Base-by-base conservation (phyloP, 2,797 vertebrate species). In the Poeciliopsis infans region DNA sequence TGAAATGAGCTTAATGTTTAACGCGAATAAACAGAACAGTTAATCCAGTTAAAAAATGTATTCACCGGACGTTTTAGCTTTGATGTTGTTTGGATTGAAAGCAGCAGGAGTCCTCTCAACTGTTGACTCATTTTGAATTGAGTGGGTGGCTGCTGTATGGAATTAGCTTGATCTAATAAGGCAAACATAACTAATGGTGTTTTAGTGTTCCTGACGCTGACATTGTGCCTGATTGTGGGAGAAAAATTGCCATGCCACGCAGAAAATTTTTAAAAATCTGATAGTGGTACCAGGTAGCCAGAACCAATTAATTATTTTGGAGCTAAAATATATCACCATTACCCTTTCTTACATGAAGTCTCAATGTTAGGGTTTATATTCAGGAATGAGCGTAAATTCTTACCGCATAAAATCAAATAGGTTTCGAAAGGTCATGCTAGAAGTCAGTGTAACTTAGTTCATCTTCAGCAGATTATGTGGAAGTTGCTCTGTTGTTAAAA, bases 121-220 rank as follows among this genome's bases (percentile, higher is more conserved):
- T 90, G 72, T 83, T 81, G 74, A 83, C 86, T 92, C 87, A 87
- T 93, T 91, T 82, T 86, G 88, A 93, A 88, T 77, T 43, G 43
- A 77, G 87, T 89, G 87, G 86, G 88, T 85, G 84, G 80, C 85
- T 93, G 90, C 92, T 83, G 87, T 87, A 84, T 87, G 83, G 85
- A 93, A 95, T 93, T 92, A 93, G 69, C 86, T 77, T 41, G 39
- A 77, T 87, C 77, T 92, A 93, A 92, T 89, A 90, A 84, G 81
- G 79, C 53, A 36, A 74, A 91, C 86, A 84, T 87, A 93, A 92
- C 87, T 92, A 93, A 94, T 93, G 88, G 78, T 72, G 84, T 90
- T 92, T 83, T 80, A 76, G 74, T 80, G 4, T 70, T 90, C 80
- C 74, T 86, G 75, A 90, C 81, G 66, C 81, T 93, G 92, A 93